A percentile compares a stretch with the other conserved stretches of the same genome.
Evolutionary conservation across 2,797 vertebrate genomes (phyloP).

Genomic region (Fistularia tabacaria): DNA sequence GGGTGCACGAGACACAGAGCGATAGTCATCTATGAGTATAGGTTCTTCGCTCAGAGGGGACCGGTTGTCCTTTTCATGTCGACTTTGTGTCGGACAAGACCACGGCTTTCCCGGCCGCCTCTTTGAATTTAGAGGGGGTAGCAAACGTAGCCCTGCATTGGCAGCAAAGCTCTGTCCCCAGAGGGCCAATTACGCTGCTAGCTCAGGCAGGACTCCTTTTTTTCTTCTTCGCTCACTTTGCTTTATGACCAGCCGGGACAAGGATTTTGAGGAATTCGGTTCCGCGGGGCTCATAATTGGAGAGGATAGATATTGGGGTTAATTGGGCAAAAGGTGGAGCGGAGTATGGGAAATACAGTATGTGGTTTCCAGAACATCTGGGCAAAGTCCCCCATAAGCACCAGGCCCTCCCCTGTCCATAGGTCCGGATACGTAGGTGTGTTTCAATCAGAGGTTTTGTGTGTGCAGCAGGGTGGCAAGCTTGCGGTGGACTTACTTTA

Average conservation of each 20-base stretch:
- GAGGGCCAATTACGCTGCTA: slow-evolving; percentile 52
- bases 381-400: slow-evolving; percentile 42
- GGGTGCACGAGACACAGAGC: neutral
- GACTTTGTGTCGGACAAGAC: slow-evolving; percentile 10
- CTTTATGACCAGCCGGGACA: slow-evolving; percentile 30
- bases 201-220: slow-evolving; percentile 30
- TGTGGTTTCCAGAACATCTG: slow-evolving; percentile 50
- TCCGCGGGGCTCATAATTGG: slow-evolving; percentile 24
- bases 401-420: neutral
- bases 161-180: slow-evolving; percentile 33
- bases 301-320: slow-evolving; percentile 10
- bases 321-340: slow-evolving; percentile 17
- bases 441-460: slow-evolving; percentile 21
- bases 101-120: slow-evolving; percentile 19
- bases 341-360: slow-evolving; percentile 18
- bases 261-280: slow-evolving; percentile 58
- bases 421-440: slow-evolving; percentile 23
- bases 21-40: no score
- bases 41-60: slow-evolving; percentile 8
- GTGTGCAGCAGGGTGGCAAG: slow-evolving; percentile 7
- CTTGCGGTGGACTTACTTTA: no score
- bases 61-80: slow-evolving; percentile 11
- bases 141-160: slow-evolving; percentile 16
- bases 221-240: slow-evolving; percentile 18
- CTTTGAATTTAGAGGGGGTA: slow-evolving; percentile 12